Percentiles rank a stretch among this genome's conserved stretches.
phyloP scores from a whole-genome alignment of 2,797 vertebrate species.

The Carcharodon carcharias region DNA sequence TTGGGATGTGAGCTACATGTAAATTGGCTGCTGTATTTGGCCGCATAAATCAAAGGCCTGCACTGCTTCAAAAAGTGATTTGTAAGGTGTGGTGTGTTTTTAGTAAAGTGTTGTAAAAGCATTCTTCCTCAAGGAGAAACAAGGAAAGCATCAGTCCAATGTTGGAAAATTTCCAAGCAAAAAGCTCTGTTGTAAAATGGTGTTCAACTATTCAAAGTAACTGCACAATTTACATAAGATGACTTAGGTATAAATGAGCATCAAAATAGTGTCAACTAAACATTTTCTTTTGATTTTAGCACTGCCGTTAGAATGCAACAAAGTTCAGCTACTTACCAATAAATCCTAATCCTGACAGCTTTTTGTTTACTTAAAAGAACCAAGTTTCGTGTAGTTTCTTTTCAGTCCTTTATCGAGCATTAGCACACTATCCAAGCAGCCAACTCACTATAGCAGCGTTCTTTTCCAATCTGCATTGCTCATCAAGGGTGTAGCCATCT shows the following conservation, averaged over 20 bases:
- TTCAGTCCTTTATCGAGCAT: background rate
- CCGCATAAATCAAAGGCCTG: background rate
- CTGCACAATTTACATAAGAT: background rate
- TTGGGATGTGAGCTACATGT: background rate
- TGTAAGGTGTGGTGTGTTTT: background rate
- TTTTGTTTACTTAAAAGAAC: background rate
- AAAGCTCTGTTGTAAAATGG: background rate
- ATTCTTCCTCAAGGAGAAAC: background rate
- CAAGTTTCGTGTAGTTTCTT: background rate
- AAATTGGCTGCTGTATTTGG: background rate
- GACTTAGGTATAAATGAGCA: too few species aligned
- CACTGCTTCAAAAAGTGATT: background rate
- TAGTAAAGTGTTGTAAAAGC: background rate
- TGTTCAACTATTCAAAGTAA: background rate
- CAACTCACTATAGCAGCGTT: background rate
- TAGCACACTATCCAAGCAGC: background rate
- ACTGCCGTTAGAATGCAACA: background rate
- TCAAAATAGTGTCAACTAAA: background rate
- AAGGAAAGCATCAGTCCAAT: background rate
- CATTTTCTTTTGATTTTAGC: background rate
- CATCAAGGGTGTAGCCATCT: background rate
- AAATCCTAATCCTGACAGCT: background rate
- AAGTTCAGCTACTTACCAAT: background rate
- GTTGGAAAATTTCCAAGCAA: background rate
- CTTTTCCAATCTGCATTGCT: background rate